Base-by-base conservation (phyloP, 2,888 invertebrate genomes). In the Nemotelus nigrinus region DNA sequence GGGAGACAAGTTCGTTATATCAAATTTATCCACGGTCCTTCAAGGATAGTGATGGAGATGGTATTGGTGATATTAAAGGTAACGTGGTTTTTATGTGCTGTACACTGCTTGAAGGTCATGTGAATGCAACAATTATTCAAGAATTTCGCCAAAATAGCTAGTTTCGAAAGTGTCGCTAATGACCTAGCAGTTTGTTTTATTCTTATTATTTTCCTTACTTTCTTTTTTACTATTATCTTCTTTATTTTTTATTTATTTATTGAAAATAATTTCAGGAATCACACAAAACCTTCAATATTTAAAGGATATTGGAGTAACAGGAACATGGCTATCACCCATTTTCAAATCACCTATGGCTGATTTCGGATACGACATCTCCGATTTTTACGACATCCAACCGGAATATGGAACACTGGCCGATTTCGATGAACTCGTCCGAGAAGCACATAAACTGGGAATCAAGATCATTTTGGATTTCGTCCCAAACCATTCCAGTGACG, bases 21-120 rank as follows among this genome's bases (percentile, higher is more conserved):
- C 93, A 95, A 84, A 91, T 94, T 50, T 93, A 93, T 83, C 92
- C 93, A 0, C 89, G 92, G 81, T 93, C 94, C 0, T 95, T 93
- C 87, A 90, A 90, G 84, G 96, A 96, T 84, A 90, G 91, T 41
- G 86, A 93, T 83, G 92, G 91, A 1, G 93, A 94, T 86, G 95
- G 95, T 2, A 88, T 92, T 60, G 90, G 90, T 39, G 95, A 96
- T 87, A 84, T 95, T 7, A 89, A 89, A 83, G 95, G 94, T 90
- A 63, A 25, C 25, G 3, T 58, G 39, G 5, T 8, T 6, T n/a
- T 10, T 0, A 25, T 58, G 25, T 25, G 25, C 25, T n/a, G 1
- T 25, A 25, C 25, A 25, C 25, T 25, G 25, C 25, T 25, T 25
- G 1, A 25, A 25, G 25, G 25, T 25, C 25, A 25, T 25, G 25